Conservation (phyloP, 2,888 invertebrate species). For the Hyles lineata region DNA sequence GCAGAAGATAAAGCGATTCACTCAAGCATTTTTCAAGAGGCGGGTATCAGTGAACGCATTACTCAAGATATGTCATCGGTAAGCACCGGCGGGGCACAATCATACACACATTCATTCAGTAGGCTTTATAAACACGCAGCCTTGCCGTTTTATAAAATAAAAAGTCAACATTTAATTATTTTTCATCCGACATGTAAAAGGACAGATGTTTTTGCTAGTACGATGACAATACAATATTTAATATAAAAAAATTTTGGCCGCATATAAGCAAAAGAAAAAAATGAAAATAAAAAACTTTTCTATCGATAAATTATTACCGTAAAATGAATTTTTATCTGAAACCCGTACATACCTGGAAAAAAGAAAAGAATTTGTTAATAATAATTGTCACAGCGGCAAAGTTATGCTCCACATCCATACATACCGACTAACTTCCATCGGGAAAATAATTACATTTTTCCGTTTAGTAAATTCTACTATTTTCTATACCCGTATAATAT, state of each 20-base stretch:
- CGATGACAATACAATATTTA: no score
- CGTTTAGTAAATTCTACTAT: no score
- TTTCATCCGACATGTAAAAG: no score
- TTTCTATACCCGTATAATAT: no score
- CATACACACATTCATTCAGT: background rate
- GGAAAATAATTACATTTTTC: no score
- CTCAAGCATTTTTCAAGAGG: conserved; percentile 2
- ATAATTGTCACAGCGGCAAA: no score
- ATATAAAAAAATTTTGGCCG: no score
- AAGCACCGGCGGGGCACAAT: background rate
- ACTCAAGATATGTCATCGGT: conserved; percentile 17
- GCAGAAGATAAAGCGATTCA: background rate
- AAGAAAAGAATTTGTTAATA: background rate
- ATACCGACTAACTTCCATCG: no score
- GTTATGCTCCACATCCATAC: no score
- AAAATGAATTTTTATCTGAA: background rate
- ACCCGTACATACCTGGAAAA: conserved; percentile 14
- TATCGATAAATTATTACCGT: background rate
- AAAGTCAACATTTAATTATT: background rate
- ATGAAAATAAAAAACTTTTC: background rate
- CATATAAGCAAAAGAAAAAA: background rate
- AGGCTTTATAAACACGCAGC: background rate
- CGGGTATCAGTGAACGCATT: conserved; percentile 13
- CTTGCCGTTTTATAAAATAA: background rate
- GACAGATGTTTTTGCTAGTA: no score